Base-by-base conservation (phyloP, 2,113 vertebrate species). In the Platichthys stellatus region DNA sequence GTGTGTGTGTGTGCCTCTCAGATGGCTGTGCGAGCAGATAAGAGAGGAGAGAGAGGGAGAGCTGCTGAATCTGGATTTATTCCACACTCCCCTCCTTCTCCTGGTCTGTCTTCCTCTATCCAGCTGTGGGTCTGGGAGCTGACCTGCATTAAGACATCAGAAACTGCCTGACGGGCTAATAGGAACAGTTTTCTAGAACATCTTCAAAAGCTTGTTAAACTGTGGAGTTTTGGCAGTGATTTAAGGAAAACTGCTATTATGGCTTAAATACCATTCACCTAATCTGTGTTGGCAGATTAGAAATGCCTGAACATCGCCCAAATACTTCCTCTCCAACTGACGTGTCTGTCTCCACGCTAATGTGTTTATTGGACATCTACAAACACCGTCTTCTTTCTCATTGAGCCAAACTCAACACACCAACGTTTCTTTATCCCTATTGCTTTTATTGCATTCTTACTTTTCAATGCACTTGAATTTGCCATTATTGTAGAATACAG, bases 71-170 rank as follows among this genome's bases (percentile, higher is more conserved):
- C 85, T 80, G 81, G 83, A 76, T 83, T 90, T 88, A 73, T 84
- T 74, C 73, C 81, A 64, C 77, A 28, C 58, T 3, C 60, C 38
- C 35, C 62, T 49, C 62, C 56, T 51, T 9, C 51, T 77, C 20
- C 35, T 10, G 11, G 31, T 63, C 60, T 40, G 18, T 81, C 65
- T 74, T 79, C 82, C 80, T 84, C 68, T 58, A 77, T 86, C 85
- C 88, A 88, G 81, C 90, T 92, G 84, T 82, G 86, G 78, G 74
- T 90, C 85, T 89, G 76, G 71, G 83, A 90, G 82, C 74, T 93
- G 91, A 93, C 91, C 89, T 88, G 91, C 86, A 92, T 93, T 91
- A 92, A 93, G 90, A 91, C 91, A 87, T 94, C 82, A 90, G 83
- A 88, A 90, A 84, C 63, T 83, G 88, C 75, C 80, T 85, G 90